Base-by-base conservation (phyloP, 2,888 invertebrate genomes). In the Drosophila mimetica region DNA sequence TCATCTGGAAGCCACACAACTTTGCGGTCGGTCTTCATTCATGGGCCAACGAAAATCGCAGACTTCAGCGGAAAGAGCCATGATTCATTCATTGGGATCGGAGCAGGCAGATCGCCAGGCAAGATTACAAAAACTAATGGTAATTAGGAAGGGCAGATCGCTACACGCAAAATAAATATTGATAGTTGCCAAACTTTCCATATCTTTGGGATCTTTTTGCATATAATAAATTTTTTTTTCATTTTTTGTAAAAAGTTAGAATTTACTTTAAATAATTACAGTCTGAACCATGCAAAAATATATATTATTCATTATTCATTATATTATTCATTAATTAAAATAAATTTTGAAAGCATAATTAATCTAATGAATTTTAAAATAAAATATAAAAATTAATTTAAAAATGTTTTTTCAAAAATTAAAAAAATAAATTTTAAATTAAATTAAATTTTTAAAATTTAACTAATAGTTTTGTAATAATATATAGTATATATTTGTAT, bases 1-100 rank as follows among this genome's bases (percentile, higher is more conserved):
- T 60, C 37, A 63, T 60, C 63, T 77, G 18, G 87, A 87, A 80
- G 80, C 80, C 88, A 71, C 51, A 87, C 88, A 81, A 82, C 73
- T 70, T 69, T 78, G 73, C 54, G 73, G 76, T 72, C 48, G 72
- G 73, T 70, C 53, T 69, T 69, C 44, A 42, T 42, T 42, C 42
- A 22, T 69, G 22, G 44, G 18, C 22, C 30, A 34, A 54, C 36
- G 44, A 63, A 69, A 37, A 59, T 71, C 25, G 44, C 46, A 50
- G 71, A 25, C 36, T 34, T 36, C 36, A 46, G 41, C 39, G 66
- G 71, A 71, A 60, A 60, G 54, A 47, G 36, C 54, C 55, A 60
- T 79, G 77, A 74, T 76, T 82, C 86, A 86, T 37, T 41, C 50
- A 13, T 36, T 46, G 47, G 34, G 44, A 22, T 59, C 48, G 30